These are phyloP conservation scores for Melikaiella ostensackeni DNA, from an alignment of 2,888 invertebrate genomes.

Conservation along the genomic window DNA sequence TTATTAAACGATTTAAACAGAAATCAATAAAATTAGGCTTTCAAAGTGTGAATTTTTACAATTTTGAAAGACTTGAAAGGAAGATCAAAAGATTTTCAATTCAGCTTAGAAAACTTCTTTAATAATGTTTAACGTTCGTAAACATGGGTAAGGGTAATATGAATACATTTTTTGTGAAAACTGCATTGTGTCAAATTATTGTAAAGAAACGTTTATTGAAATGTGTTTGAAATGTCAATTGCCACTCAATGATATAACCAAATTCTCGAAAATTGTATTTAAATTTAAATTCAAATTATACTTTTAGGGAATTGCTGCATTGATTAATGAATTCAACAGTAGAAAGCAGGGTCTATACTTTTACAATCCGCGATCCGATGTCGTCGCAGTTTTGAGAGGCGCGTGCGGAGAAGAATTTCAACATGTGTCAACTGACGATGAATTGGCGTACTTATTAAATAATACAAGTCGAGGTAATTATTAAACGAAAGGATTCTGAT, in stretches of 20 bases:
- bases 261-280: not conserved
- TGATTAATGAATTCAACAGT: slow-evolving; percentile 85
- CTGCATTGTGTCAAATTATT: too few species aligned
- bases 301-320: slow-evolving; percentile 84
- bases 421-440: slow-evolving; percentile 80
- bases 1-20: too few species aligned
- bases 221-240: too few species aligned
- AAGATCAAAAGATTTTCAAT: too few species aligned
- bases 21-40: too few species aligned
- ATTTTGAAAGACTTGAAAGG: too few species aligned
- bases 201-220: too few species aligned
- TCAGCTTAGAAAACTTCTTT: too few species aligned
- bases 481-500: not conserved
- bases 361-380: slow-evolving; percentile 83
- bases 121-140: too few species aligned
- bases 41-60: too few species aligned
- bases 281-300: not conserved
- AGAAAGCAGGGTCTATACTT: slow-evolving; percentile 87
- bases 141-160: too few species aligned
- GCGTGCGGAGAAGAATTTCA: slow-evolving; percentile 83
- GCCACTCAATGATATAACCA: not conserved
- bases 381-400: slow-evolving; percentile 84
- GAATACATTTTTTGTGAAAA: too few species aligned
- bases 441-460: slow-evolving; percentile 80
- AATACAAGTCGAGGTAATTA: slow-evolving; percentile 67